A percentile compares a stretch with the other conserved stretches of the same genome.
Evolutionary conservation across 1,140 invertebrate genomes (phyloP).

Genomic region (Drosophila pseudoananassae): DNA sequence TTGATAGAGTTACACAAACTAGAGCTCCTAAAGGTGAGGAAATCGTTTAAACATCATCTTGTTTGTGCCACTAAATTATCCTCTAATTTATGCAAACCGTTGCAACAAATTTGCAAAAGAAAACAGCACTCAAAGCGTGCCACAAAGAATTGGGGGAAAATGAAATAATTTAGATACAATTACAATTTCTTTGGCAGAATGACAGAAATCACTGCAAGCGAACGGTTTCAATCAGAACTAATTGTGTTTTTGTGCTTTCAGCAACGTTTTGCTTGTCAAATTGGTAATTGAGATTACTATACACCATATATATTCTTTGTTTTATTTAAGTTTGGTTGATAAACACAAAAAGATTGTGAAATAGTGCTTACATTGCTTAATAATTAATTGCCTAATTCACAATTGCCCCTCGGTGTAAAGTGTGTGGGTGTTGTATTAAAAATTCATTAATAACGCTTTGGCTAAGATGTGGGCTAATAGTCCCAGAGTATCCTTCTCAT

Average conservation of each 20-base stretch:
- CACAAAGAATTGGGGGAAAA: constrained; percentile 5
- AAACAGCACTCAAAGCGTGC: constrained; percentile 19
- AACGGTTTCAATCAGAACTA: constrained; percentile 43
- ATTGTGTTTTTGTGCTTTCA: constrained; percentile 9
- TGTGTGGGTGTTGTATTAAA: constrained; percentile 16
- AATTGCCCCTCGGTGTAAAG: constrained; percentile 7
- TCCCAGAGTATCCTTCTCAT: constrained; percentile 12
- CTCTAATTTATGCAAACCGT: constrained; percentile 26
- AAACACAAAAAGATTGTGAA: not conserved
- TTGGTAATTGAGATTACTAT: constrained; percentile 26
- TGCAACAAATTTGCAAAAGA: constrained; percentile 17
- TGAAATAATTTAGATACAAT: constrained; percentile 30
- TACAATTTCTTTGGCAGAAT: constrained; percentile 36
- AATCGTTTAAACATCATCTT: not conserved
- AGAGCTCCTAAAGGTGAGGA: not conserved
- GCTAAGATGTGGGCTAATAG: constrained; percentile 20
- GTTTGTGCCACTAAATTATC: constrained; percentile 22
- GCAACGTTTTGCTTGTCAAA: constrained; percentile 10
- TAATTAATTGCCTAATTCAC: constrained; percentile 5
- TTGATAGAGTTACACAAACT: not conserved
- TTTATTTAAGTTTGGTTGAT: not conserved
- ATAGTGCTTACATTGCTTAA: not conserved
- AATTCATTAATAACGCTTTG: constrained; percentile 31
- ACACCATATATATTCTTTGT: not conserved
- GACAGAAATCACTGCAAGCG: constrained; percentile 23